Conservation (phyloP, 1,140 invertebrate species). For the Anoplolepis gracilipes region DNA sequence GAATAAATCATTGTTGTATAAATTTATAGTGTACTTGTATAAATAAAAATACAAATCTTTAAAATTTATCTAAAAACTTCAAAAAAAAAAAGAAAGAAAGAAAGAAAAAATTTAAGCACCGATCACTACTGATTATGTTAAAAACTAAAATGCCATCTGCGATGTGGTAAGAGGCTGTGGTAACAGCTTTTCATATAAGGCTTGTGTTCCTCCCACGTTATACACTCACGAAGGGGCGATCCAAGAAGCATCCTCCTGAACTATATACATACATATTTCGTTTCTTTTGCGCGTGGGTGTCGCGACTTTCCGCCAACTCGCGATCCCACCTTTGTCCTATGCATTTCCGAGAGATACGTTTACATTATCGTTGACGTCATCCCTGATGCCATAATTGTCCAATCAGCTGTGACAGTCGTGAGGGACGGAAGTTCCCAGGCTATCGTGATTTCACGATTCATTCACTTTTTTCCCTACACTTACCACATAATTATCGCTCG, state of each 20-base stretch:
- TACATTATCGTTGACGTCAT: slow-evolving; percentile 36
- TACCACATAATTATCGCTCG: background rate
- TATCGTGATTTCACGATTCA: background rate
- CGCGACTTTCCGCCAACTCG: slow-evolving; percentile 5
- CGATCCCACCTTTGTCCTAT: background rate
- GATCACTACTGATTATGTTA: background rate
- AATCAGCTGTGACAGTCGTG: background rate
- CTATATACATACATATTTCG: background rate
- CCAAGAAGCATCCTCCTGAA: slow-evolving; percentile 1
- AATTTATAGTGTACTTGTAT: too few species aligned
- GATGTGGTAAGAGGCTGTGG: background rate
- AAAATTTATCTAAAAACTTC: too few species aligned
- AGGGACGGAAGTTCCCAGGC: background rate
- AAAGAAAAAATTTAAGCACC: too few species aligned
- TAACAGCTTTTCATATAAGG: slow-evolving; percentile 31
- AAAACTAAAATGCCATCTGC: too few species aligned
- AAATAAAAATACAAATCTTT: too few species aligned
- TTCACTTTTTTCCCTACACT: background rate
- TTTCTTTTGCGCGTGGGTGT: slow-evolving; percentile 25
- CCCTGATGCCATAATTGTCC: background rate
- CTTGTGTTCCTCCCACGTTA: background rate
- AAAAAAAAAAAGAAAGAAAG: too few species aligned
- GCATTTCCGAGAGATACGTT: background rate
- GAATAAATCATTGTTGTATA: too few species aligned
- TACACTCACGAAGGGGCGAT: background rate